Percentiles rank a stretch among this genome's conserved stretches.
Conservation (phyloP, 2,113 vertebrate species). For the Mystacornis crossleyi region DNA sequence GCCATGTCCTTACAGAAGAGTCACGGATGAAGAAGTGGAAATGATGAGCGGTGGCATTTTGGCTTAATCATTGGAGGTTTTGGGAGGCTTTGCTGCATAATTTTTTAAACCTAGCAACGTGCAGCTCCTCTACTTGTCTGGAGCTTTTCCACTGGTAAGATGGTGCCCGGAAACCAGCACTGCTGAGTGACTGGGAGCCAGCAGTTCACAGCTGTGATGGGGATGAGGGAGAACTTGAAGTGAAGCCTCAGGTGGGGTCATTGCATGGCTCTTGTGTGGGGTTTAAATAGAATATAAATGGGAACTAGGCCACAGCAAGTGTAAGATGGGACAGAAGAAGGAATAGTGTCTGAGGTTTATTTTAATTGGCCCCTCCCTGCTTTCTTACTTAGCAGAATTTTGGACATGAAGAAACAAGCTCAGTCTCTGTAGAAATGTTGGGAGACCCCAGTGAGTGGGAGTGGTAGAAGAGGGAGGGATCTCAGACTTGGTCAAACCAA, state of each 20-base stretch:
- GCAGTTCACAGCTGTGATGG: background rate
- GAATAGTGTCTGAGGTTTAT: background rate
- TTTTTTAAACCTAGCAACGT: background rate
- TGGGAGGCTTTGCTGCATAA: background rate
- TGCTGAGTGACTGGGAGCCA: background rate
- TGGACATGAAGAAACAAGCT: background rate
- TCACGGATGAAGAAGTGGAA: background rate
- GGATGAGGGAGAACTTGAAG: background rate
- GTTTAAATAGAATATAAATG: background rate
- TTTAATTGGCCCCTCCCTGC: background rate
- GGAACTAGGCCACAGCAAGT: background rate
- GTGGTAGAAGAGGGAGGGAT: background rate
- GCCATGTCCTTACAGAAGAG: background rate
- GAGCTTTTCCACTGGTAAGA: background rate
- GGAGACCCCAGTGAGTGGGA: background rate
- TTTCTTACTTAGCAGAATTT: background rate
- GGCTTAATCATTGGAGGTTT: background rate
- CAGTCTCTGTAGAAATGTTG: background rate
- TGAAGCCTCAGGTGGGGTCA: background rate
- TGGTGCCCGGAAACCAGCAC: background rate
- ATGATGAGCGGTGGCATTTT: rapidly evolving
- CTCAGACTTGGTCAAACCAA: background rate
- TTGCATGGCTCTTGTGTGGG: background rate
- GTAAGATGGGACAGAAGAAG: background rate
- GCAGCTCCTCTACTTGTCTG: background rate